phyloP scores from a whole-genome alignment of 2,888 invertebrate genomes.

The Erpobdella octoculata region DNA sequence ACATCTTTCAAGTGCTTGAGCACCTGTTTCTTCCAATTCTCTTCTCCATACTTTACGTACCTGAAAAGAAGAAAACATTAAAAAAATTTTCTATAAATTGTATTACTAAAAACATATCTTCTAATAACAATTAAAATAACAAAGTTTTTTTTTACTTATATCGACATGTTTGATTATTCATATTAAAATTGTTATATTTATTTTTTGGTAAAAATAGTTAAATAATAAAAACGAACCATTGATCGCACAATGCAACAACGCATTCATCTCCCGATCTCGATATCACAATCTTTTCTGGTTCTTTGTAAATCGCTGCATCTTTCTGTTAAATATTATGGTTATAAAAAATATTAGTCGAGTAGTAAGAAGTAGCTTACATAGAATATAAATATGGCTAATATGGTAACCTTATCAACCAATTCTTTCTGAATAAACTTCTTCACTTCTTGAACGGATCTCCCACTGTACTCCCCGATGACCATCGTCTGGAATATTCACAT shows the following conservation, averaged over 20 bases:
- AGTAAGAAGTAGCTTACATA: too few species aligned
- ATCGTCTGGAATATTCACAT: slow-evolving; percentile 57
- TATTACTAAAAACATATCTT: too few species aligned
- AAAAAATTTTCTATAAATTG: too few species aligned
- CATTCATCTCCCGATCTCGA: slow-evolving; percentile 92
- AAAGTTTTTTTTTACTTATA: too few species aligned
- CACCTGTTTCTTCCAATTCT: slow-evolving; percentile 73
- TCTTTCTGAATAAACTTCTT: slow-evolving; percentile 79
- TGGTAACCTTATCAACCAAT: slow-evolving; percentile 61
- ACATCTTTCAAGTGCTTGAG: slow-evolving; percentile 65
- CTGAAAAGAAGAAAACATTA: slow-evolving; percentile 44
- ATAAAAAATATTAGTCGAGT: too few species aligned
- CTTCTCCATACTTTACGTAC: slow-evolving; percentile 86
- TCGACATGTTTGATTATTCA: too few species aligned
- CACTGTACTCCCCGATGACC: slow-evolving; percentile 77
- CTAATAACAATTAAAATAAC: too few species aligned
- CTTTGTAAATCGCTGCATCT: slow-evolving; percentile 49
- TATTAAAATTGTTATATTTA: too few species aligned
- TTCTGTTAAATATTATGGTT: slow-evolving; percentile 24
- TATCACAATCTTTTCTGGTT: slow-evolving; percentile 57
- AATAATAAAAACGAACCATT: too few species aligned
- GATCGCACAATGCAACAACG: slow-evolving; percentile 95
- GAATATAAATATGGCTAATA: too few species aligned
- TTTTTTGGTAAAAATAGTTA: too few species aligned
- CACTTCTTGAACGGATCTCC: slow-evolving; percentile 84